Conservation (phyloP, 2,113 vertebrate species). For the Myiozetetes cayanensis region DNA sequence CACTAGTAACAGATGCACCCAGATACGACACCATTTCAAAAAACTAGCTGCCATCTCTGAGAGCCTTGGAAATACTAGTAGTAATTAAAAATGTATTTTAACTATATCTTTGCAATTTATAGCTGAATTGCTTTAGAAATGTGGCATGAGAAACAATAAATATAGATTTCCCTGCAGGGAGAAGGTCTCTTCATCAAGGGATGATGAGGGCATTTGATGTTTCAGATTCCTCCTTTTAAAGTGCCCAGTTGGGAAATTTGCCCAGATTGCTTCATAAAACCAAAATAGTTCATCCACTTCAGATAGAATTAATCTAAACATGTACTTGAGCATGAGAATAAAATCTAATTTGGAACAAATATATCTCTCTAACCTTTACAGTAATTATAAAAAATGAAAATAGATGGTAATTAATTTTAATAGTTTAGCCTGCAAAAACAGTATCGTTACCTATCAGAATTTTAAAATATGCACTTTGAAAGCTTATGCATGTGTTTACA, state of each 20-base stretch:
- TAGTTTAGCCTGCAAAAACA: not conserved
- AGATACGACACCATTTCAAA: fast-evolving
- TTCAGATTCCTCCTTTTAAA: conserved; percentile 17
- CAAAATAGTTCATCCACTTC: conserved; percentile 9
- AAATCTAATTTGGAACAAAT: conserved; percentile 33
- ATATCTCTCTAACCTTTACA: conserved; percentile 1
- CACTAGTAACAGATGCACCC: not conserved
- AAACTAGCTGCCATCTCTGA: not conserved
- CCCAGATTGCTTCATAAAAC: conserved; percentile 25
- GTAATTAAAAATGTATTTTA: conserved; percentile 24
- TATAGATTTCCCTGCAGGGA: not conserved
- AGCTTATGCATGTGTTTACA: not conserved
- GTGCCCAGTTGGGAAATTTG: conserved; percentile 32
- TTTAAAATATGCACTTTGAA: not conserved
- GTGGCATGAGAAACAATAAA: not conserved
- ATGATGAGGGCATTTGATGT: not conserved
- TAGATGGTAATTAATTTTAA: not conserved
- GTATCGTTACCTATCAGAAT: not conserved
- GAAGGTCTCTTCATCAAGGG: not conserved
- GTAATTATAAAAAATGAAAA: conserved; percentile 33
- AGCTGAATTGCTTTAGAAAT: not conserved
- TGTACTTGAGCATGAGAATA: not conserved
- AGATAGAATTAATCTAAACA: conserved; percentile 18
- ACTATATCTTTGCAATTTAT: not conserved
- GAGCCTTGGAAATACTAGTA: not conserved